phyloP scores from a whole-genome alignment of 1,140 invertebrate genomes.

The Leptonema lineaticorne region DNA sequence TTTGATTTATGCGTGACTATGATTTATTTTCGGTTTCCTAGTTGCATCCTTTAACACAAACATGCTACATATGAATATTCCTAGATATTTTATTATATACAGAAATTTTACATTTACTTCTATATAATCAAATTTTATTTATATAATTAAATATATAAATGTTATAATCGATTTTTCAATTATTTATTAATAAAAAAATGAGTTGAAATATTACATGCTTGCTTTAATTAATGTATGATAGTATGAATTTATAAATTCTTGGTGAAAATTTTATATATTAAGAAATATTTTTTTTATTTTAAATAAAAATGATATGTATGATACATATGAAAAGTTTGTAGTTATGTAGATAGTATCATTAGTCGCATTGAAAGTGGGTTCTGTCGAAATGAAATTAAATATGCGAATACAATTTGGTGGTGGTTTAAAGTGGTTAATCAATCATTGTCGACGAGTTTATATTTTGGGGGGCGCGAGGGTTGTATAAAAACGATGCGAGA shows the following conservation, averaged over 20 bases:
- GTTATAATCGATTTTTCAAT: too few relatives aligned
- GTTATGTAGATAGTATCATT: not conserved
- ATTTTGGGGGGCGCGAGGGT: constrained; percentile 21
- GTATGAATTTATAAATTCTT: too few relatives aligned
- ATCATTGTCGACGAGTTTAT: constrained; percentile 35
- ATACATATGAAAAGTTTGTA: too few relatives aligned
- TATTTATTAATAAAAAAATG: too few relatives aligned
- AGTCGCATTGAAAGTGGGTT: not conserved
- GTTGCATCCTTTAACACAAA: constrained; percentile 19
- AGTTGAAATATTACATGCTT: too few relatives aligned
- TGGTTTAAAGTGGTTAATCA: constrained; percentile 38
- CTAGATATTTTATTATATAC: not conserved
- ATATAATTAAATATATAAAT: too few relatives aligned
- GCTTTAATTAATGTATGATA: too few relatives aligned
- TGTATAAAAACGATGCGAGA: not conserved
- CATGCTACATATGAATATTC: not conserved
- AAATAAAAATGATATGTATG: too few relatives aligned
- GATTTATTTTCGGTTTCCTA: constrained; percentile 41
- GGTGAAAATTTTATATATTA: too few relatives aligned
- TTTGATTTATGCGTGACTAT: constrained; percentile 39
- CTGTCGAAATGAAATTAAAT: constrained; percentile 37
- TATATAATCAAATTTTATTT: too few relatives aligned
- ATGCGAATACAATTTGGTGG: constrained; percentile 39
- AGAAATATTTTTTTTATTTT: too few relatives aligned
- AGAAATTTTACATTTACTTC: too few relatives aligned